Base-by-base conservation (phyloP, 2,888 invertebrate genomes). In the Aphrophora alni region DNA sequence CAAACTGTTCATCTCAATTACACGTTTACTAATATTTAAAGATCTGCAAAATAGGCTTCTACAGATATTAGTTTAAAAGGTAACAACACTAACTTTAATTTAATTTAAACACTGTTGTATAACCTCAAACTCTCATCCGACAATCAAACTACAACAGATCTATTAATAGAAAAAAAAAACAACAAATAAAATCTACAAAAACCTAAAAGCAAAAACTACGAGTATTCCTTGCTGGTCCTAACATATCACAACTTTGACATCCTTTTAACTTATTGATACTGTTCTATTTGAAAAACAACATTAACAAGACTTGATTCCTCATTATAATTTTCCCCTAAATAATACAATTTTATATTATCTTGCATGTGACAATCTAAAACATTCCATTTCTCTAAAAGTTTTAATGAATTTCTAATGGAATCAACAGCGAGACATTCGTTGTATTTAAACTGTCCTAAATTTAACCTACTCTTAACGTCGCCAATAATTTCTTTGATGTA, bases 381-480 rank as follows among this genome's bases (percentile, higher is more conserved):
- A 83, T 93, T 93, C 94, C 95, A 95, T 85, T 94, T 94, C 84
- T 95, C 93, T 59, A 95, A 92, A 0, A 97, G 88, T 84, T 95
- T 94, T 33, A 97, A 88, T 77, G 96, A 95, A 88, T 97, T 97
- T 86, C 93, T 93, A 75, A 98, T 92, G 0, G 95, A 94, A 87
- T 97, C 97, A 10, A 95, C 93, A 10, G 96, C 59, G 10, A 59
- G 59, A 59, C 59, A 59, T 59, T 59, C 59, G 21, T 59, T 59
- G 59, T 59, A 21, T 21, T 59, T n/a, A 21, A 59, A 59, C n/a
- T 59, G 21, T 21, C 91, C 93, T 85, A 88, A 89, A 86, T 88
- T 91, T 81, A 93, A 89, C 86, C 92, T 92, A 0, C 90, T 90
- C 72, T 92, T 92, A 85, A 96, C 91, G 80, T 93, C 90, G 81